A percentile compares a stretch with the other conserved stretches of the same genome.
Conservation (phyloP, 1,140 invertebrate species). For the Brachionus plicatilis region DNA sequence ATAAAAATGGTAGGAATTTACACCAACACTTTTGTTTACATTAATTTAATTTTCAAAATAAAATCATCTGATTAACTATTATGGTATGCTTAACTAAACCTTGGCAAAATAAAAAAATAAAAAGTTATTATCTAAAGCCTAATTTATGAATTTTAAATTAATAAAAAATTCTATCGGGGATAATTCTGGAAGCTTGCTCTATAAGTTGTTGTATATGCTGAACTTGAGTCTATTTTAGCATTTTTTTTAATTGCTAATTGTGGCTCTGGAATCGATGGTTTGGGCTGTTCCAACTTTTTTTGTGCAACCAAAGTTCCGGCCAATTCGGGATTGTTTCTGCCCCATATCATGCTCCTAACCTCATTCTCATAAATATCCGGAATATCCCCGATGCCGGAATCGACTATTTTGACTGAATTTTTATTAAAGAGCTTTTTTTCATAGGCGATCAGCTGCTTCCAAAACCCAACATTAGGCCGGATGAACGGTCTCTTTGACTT, state of each 20-base stretch:
- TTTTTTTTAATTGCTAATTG: not conserved
- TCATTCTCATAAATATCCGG: constrained; percentile 41
- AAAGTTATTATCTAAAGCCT: not conserved
- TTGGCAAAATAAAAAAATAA: not conserved
- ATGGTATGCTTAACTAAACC: not conserved
- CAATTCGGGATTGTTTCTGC: not conserved
- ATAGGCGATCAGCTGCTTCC: constrained; percentile 71
- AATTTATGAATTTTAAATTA: not conserved
- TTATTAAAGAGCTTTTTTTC: constrained; percentile 63
- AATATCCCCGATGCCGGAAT: constrained; percentile 47
- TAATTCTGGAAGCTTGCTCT: not conserved
- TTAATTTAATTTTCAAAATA: no score
- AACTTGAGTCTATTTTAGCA: not conserved
- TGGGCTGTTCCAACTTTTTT: not conserved
- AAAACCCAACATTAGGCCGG: constrained; percentile 84
- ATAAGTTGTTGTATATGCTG: constrained; percentile 4
- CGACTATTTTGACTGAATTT: constrained; percentile 50
- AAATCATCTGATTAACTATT: not conserved
- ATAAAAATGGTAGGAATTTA: no score
- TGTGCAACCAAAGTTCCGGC: not conserved
- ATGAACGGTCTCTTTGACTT: constrained; percentile 36
- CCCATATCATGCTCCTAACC: constrained; percentile 1
- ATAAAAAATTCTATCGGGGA: not conserved
- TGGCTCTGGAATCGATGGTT: not conserved
- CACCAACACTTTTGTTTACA: no score